Conservation (phyloP, 2,797 vertebrate species). For the Taenioides sp. region DNA sequence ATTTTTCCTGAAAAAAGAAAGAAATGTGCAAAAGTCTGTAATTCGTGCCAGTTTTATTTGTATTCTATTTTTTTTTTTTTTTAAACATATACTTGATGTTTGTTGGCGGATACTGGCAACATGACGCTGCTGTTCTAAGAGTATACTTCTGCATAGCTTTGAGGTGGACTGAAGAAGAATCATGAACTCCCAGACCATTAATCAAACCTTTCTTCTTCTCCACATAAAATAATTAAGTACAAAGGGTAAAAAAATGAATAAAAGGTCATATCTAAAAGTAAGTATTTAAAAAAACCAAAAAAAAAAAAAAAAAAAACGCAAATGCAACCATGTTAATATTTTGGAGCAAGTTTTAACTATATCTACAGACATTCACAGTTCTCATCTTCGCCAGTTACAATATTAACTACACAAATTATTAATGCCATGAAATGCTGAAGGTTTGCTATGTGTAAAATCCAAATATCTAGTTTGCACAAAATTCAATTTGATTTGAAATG, state of each 20-base stretch:
- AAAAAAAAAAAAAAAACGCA: background rate
- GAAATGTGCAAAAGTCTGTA: slow-evolving; percentile 38
- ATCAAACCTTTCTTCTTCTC: slow-evolving; percentile 35
- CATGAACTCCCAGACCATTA: slow-evolving; percentile 39
- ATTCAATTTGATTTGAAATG: slow-evolving; percentile 23
- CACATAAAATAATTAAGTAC: slow-evolving; percentile 34
- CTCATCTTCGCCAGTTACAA: slow-evolving; percentile 31
- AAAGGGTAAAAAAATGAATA: slow-evolving; percentile 33
- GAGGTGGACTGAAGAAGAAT: slow-evolving; percentile 30
- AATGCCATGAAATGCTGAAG: slow-evolving; percentile 22
- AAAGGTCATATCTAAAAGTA: slow-evolving; percentile 32
- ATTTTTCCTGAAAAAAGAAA: no score
- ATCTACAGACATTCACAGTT: slow-evolving; percentile 63
- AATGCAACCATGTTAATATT: background rate
- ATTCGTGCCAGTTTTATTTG: slow-evolving; percentile 39
- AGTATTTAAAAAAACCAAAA: slow-evolving; percentile 17
- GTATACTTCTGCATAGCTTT: slow-evolving; percentile 60
- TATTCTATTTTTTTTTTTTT: slow-evolving; percentile 28
- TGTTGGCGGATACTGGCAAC: slow-evolving; percentile 46
- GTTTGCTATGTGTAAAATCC: slow-evolving; percentile 15
- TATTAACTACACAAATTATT: slow-evolving; percentile 29
- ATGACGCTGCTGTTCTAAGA: slow-evolving; percentile 41
- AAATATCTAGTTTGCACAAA: slow-evolving; percentile 41
- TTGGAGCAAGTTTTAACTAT: slow-evolving; percentile 28
- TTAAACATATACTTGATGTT: slow-evolving; percentile 52